phyloP scores from a whole-genome alignment of 2,113 vertebrate species.

The Fulica atra region DNA sequence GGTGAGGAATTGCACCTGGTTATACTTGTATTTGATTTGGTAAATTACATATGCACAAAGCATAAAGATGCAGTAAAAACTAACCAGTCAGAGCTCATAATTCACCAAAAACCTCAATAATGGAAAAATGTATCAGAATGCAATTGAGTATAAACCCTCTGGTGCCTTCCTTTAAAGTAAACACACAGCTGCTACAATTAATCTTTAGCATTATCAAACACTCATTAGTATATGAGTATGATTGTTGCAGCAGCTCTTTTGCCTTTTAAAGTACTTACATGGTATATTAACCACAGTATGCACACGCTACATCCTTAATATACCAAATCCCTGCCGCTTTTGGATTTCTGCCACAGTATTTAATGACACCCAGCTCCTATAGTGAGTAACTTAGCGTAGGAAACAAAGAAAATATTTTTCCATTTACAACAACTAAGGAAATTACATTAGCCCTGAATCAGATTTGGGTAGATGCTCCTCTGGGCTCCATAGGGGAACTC shows the following conservation, averaged over 20 bases:
- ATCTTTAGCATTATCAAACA: not conserved
- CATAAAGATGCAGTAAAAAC: not conserved
- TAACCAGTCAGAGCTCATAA: not conserved
- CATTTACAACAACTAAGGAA: not conserved
- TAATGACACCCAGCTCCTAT: not conserved
- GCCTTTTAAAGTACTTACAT: not conserved
- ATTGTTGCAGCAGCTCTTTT: not conserved
- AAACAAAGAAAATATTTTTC: not conserved
- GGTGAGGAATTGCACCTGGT: not conserved
- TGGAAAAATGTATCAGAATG: not conserved
- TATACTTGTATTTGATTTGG: not conserved
- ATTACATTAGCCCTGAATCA: not conserved
- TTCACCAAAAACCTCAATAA: not conserved
- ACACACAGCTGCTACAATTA: not conserved
- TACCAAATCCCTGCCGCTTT: not conserved
- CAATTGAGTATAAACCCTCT: not conserved
- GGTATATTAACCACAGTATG: rapidly evolving
- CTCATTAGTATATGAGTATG: not conserved
- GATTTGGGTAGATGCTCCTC: not conserved
- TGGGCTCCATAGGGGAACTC: rapidly evolving
- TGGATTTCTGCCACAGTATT: not conserved
- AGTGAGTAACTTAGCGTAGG: not conserved
- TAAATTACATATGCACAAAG: not conserved
- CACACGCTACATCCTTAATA: not conserved
- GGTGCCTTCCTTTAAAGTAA: not conserved